Conservation (phyloP, 2,797 vertebrate genomes). For the Melanotaenia boesemani region DNA sequence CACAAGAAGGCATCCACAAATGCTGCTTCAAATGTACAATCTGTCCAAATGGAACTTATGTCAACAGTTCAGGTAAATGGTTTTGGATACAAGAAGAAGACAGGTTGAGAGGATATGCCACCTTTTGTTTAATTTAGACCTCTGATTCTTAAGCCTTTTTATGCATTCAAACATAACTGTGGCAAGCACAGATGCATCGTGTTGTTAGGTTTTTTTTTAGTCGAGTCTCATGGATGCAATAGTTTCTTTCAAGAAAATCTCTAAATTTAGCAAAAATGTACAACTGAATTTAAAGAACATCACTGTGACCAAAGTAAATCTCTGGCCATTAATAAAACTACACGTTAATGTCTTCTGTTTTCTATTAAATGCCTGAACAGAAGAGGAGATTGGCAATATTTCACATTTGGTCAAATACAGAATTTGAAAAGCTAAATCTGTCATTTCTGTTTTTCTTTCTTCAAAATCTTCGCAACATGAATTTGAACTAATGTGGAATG, state of each 20-base stretch:
- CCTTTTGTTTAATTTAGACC: neutral
- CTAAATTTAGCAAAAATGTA: neutral
- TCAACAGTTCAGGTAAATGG: slow-evolving; percentile 73
- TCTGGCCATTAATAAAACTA: neutral
- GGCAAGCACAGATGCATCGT: neutral
- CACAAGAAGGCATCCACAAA: slow-evolving; percentile 51
- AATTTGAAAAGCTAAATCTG: neutral
- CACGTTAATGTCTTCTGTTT: neutral
- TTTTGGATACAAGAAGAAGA: neutral
- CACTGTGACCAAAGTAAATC: neutral
- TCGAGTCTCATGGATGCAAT: neutral
- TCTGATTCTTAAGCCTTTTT: neutral
- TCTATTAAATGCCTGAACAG: neutral
- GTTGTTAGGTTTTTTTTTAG: neutral
- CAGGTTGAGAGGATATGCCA: neutral
- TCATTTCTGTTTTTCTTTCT: neutral
- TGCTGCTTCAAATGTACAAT: slow-evolving; percentile 85
- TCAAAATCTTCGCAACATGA: neutral
- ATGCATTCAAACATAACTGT: neutral
- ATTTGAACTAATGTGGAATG: neutral
- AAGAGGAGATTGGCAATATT: neutral
- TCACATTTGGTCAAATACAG: neutral
- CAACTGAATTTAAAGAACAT: neutral
- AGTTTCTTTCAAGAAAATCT: neutral
- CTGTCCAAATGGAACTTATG: slow-evolving; percentile 74